Evolutionary conservation across 2,888 invertebrate genomes (phyloP).

Genomic region (Oeneis ivallda): DNA sequence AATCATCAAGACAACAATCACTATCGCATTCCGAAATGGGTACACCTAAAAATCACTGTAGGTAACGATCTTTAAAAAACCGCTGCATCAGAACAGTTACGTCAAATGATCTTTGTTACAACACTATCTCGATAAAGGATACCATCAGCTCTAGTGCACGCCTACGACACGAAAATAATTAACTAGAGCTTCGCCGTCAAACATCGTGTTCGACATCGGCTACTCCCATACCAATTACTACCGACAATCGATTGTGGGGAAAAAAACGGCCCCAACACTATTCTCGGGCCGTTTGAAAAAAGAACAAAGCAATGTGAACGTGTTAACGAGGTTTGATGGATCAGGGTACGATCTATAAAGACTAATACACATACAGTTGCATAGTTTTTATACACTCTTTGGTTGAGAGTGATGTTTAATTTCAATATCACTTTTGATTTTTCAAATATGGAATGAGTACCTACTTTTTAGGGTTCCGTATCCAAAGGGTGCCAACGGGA

Average conservation of each 20-base stretch:
- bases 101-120: conserved; percentile 60
- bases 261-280: conserved; percentile 71
- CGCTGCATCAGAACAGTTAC: conserved; percentile 49
- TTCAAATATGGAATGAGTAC: conserved; percentile 4
- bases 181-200: conserved; percentile 69
- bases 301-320: conserved; percentile 57
- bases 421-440: conserved; percentile 11
- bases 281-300: conserved; percentile 58
- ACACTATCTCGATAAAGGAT: conserved; percentile 65
- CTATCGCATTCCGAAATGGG: neutral
- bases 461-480: too few relatives aligned
- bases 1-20: conserved; percentile 3
- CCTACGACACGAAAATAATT: conserved; percentile 80
- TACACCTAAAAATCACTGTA: conserved; percentile 1
- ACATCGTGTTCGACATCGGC: conserved; percentile 77
- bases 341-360: conserved; percentile 56
- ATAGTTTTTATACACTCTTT: neutral
- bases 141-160: conserved; percentile 68
- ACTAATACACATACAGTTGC: conserved; percentile 16
- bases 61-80: conserved; percentile 17
- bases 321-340: conserved; percentile 79
- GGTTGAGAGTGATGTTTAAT: neutral
- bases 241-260: conserved; percentile 63
- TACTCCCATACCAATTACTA: conserved; percentile 80
- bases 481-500: too few relatives aligned